A percentile compares a stretch with the other conserved stretches of the same genome.
phyloP scores from a whole-genome alignment of 2,888 invertebrate genomes.

The Microchrysa polita region DNA sequence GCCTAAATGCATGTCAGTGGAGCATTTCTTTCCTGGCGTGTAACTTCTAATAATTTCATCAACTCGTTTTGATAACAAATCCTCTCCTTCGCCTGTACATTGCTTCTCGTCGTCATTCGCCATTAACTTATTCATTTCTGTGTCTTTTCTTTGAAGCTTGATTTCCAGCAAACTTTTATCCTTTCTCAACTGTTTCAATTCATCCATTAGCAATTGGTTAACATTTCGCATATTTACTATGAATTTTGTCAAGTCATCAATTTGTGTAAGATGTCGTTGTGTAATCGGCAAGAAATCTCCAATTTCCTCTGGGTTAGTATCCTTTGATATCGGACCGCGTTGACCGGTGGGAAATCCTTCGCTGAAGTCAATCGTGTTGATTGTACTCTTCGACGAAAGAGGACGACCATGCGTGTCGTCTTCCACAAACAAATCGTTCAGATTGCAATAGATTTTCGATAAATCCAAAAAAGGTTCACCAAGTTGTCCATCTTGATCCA shows the following conservation, averaged over 20 bases:
- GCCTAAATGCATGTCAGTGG: neutral
- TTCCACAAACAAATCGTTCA: conserved; percentile 28
- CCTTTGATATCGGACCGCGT: neutral
- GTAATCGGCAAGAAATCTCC: neutral
- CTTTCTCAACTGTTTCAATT: conserved; percentile 27
- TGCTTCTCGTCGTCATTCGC: neutral
- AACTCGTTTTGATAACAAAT: conserved; percentile 9
- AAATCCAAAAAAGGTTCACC: conserved; percentile 33
- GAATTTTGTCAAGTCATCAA: conserved; percentile 45
- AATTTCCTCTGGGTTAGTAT: neutral
- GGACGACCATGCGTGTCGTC: neutral
- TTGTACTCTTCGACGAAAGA: conserved; percentile 5
- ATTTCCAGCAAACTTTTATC: conserved; percentile 36
- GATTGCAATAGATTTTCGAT: conserved; percentile 19
- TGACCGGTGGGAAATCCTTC: neutral
- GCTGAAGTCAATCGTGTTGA: neutral
- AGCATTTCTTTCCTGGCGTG: neutral
- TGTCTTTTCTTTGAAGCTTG: conserved; percentile 39
- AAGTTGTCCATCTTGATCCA: conserved; percentile 52
- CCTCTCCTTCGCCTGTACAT: neutral
- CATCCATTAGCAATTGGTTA: conserved; percentile 26
- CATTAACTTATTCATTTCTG: conserved; percentile 37
- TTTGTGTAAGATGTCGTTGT: conserved; percentile 29
- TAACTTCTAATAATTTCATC: conserved; percentile 10
- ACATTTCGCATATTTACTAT: conserved; percentile 29